A percentile compares a stretch with the other conserved stretches of the same genome.
These are phyloP conservation scores for Hippocampus abdominalis DNA, from an alignment of 2,113 vertebrate genomes.

Conservation along the genomic window DNA sequence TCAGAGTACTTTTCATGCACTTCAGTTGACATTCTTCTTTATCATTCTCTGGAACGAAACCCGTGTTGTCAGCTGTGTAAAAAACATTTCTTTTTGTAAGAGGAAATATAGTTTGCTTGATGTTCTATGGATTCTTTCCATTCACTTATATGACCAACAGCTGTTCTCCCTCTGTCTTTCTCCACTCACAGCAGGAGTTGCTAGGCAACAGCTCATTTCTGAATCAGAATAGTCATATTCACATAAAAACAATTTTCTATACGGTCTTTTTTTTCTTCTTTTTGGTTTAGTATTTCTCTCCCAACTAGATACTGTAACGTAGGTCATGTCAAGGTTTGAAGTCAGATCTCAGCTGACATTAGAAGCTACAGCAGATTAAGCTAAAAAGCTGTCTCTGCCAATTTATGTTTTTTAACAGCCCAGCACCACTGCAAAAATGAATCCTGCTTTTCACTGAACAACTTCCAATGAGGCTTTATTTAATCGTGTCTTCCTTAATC, in stretches of 20 bases:
- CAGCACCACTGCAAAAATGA: conserved; percentile 5
- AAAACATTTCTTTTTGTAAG: background rate
- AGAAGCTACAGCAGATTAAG: conserved; percentile 13
- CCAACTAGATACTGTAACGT: background rate
- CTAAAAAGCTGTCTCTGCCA: conserved; percentile 12
- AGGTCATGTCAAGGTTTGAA: conserved; percentile 2
- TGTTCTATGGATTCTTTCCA: conserved; percentile 27
- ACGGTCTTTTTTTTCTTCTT: background rate
- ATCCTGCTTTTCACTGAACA: conserved; percentile 10
- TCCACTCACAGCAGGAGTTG: conserved; percentile 52
- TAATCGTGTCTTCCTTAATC: conserved; percentile 31
- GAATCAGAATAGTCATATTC: conserved; percentile 51
- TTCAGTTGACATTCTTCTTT: background rate
- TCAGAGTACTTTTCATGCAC: background rate
- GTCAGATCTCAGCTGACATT: background rate
- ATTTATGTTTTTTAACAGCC: conserved; percentile 3
- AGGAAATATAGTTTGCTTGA: conserved; percentile 9
- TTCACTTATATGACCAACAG: conserved; percentile 30
- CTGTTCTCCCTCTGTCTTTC: conserved; percentile 49
- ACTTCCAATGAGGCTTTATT: conserved; percentile 11
- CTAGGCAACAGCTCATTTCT: conserved; percentile 53
- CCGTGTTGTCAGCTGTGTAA: background rate
- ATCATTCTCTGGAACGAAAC: background rate
- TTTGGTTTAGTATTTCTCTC: background rate
- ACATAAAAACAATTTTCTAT: conserved; percentile 41